Evolutionary conservation across 2,888 invertebrate species (phyloP).

Genomic region (Drosophila birchii): DNA sequence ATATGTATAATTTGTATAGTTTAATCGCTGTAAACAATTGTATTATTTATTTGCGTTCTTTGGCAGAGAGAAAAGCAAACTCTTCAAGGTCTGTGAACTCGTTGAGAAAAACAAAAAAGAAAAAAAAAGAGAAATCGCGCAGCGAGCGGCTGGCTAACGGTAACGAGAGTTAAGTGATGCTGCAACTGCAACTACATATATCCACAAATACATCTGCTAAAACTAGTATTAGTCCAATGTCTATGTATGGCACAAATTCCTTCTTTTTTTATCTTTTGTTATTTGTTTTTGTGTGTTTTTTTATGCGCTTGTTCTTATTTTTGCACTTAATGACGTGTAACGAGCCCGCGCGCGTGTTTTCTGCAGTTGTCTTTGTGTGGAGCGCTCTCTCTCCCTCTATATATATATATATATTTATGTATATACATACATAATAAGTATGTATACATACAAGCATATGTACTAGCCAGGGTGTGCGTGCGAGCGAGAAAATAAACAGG

Average conservation of each 20-base stretch:
- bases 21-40: neutral
- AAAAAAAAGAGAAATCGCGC: conserved; percentile 33
- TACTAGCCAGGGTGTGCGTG: conserved; percentile 43
- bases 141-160: conserved; percentile 28
- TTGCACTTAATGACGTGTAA: conserved; percentile 79
- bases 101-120: conserved; percentile 1
- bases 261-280: conserved; percentile 24
- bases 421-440: conserved; percentile 35
- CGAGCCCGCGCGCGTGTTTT: conserved; percentile 67
- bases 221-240: conserved; percentile 34
- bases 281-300: conserved; percentile 15
- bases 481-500: conserved; percentile 66
- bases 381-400: conserved; percentile 21
- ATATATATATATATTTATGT: conserved; percentile 45
- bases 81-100: conserved; percentile 36
- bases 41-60: conserved; percentile 10
- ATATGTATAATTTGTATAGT: neutral
- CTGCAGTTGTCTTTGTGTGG: conserved; percentile 24
- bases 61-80: conserved; percentile 8
- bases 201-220: conserved; percentile 17
- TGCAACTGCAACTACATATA: conserved; percentile 26
- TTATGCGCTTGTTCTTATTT: conserved; percentile 72
- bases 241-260: conserved; percentile 53
- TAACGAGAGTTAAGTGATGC: conserved; percentile 39
- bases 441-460: conserved; percentile 38